Percentiles rank a stretch among this genome's conserved stretches.
Evolutionary conservation across 2,888 invertebrate genomes (phyloP).

Genomic region (Eristalis tenax): DNA sequence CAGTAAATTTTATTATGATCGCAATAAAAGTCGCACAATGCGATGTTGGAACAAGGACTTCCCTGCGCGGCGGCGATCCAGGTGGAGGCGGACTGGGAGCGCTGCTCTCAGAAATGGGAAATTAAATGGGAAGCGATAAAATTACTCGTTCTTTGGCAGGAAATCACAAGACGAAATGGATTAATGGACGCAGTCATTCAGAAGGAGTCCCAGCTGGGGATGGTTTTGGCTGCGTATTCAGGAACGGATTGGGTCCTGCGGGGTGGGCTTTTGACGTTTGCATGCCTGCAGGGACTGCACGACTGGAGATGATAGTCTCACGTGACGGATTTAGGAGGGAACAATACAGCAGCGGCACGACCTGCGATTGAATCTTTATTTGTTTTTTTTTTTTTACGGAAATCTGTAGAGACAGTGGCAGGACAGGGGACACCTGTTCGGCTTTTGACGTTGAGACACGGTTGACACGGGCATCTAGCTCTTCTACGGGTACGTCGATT

Average conservation of each 20-base stretch:
- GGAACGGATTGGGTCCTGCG: background rate
- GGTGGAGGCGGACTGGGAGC: background rate
- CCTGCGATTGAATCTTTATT: no score
- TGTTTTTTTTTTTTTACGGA: no score
- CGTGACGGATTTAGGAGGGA: no score
- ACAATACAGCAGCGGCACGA: background rate
- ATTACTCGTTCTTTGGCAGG: constrained; percentile 11
- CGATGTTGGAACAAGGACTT: constrained; percentile 13
- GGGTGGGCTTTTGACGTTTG: background rate
- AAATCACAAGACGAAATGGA: constrained; percentile 38
- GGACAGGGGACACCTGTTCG: no score
- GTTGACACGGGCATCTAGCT: no score
- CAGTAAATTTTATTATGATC: constrained; percentile 53
- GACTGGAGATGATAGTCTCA: background rate
- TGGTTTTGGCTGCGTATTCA: background rate
- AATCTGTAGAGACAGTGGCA: no score
- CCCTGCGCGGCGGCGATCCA: no score
- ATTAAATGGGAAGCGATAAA: constrained; percentile 50
- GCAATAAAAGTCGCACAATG: constrained; percentile 50
- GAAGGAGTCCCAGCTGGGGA: background rate
- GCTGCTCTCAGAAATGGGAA: constrained; percentile 15
- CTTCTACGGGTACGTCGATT: no score
- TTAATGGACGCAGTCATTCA: background rate
- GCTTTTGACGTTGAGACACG: no score
- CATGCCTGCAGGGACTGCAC: background rate